A percentile compares a stretch with the other conserved stretches of the same genome.
Evolutionary conservation across 35 echinoderm and acorn worm species (phyloP).

Genomic region (Heliocidaris erythrogramma): DNA sequence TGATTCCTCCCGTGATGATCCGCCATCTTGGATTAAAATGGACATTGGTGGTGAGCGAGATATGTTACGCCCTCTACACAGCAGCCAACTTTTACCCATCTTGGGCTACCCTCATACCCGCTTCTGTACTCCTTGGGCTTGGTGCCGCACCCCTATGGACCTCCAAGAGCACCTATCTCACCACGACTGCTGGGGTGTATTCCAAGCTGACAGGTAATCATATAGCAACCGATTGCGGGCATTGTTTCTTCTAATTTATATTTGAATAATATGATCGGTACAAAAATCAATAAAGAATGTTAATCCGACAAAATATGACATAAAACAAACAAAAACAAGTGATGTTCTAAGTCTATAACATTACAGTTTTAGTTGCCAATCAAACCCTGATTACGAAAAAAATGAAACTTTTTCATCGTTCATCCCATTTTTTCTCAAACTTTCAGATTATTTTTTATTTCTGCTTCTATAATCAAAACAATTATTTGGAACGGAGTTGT

Average conservation of each 20-base stretch:
- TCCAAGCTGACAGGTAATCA: conserved; percentile 37
- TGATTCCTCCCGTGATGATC: conserved; percentile 68
- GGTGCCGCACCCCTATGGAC: conserved; percentile 92
- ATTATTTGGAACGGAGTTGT: too few species aligned
- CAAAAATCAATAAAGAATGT: too few species aligned
- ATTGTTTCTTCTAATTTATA: too few species aligned
- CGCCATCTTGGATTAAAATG: conserved; percentile 85
- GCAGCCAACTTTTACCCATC: conserved; percentile 84
- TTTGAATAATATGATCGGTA: too few species aligned
- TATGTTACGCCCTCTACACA: conserved; percentile 76
- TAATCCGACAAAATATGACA: too few species aligned
- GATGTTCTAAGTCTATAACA: too few species aligned
- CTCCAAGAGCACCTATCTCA: conserved; percentile 88
- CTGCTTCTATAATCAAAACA: not conserved
- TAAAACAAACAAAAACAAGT: too few species aligned
- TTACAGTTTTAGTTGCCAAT: too few species aligned
- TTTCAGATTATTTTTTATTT: not conserved
- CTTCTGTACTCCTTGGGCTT: conserved; percentile 84
- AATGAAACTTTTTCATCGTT: not conserved
- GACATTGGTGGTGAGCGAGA: conserved; percentile 69
- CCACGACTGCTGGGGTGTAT: conserved; percentile 52
- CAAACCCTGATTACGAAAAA: too few species aligned
- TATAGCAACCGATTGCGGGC: not conserved
- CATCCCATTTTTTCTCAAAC: not conserved
- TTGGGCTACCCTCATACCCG: conserved; percentile 90